These are phyloP conservation scores for Saxicola maurus DNA, from an alignment of 2,797 vertebrate genomes.

Conservation along the genomic window DNA sequence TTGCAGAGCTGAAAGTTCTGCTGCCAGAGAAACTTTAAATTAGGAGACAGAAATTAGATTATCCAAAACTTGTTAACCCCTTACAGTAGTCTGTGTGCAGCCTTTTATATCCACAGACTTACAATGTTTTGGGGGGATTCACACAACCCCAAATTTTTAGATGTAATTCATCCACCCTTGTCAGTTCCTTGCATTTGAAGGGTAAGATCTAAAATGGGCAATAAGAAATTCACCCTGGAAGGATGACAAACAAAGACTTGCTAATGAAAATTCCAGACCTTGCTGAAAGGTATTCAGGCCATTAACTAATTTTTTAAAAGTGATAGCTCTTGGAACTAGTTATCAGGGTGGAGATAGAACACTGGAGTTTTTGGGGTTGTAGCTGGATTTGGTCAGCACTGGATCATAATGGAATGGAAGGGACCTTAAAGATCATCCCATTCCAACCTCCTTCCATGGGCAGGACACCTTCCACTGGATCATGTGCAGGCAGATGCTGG, in stretches of 20 bases:
- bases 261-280: not conserved
- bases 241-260: not conserved
- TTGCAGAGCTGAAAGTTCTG: slow-evolving; percentile 3
- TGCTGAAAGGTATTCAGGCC: not conserved
- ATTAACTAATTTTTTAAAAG: not conserved
- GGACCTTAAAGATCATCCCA: not conserved
- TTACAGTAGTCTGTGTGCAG: not conserved
- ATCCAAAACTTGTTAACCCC: not conserved
- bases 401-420: not conserved
- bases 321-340: not conserved
- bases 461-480: not conserved
- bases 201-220: not conserved
- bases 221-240: not conserved
- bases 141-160: not conserved
- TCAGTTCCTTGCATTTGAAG: not conserved
- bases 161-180: not conserved
- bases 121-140: not conserved
- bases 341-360: not conserved
- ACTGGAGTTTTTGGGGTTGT: fast-evolving
- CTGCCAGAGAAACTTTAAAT: not conserved
- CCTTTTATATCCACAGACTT: fast-evolving
- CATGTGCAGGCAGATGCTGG: not conserved
- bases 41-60: not conserved
- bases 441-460: not conserved
- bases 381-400: not conserved